Conservation (phyloP, 2,797 vertebrate genomes). For the Takifugu rubripes region DNA sequence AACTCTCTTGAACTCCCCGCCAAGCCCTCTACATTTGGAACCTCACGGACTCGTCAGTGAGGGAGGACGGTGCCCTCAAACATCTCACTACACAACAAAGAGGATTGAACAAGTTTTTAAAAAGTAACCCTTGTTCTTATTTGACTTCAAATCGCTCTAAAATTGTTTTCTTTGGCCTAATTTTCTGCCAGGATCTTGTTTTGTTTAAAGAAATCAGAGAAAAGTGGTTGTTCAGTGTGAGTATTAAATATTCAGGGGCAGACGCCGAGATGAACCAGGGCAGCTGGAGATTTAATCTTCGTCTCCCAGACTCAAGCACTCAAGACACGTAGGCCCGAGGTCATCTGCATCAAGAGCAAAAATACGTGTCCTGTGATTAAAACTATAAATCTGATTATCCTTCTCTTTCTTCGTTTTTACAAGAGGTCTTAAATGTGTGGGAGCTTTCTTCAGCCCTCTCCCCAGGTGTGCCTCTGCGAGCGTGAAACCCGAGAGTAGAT, state of each 20-base stretch:
- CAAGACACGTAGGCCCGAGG: slow-evolving; percentile 36
- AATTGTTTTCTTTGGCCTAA: background rate
- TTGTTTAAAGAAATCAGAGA: slow-evolving; percentile 15
- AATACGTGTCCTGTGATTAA: slow-evolving; percentile 67
- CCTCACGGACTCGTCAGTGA: background rate
- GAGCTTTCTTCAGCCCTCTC: slow-evolving; percentile 63
- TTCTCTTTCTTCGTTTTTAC: slow-evolving; percentile 65
- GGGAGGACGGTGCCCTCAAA: slow-evolving; percentile 43
- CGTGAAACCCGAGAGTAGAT: slow-evolving; percentile 77
- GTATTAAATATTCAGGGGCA: slow-evolving; percentile 8
- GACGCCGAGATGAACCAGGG: slow-evolving; percentile 25
- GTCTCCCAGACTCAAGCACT: slow-evolving; percentile 24
- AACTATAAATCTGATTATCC: slow-evolving; percentile 75
- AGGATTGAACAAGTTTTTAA: slow-evolving; percentile 66
- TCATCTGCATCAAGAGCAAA: slow-evolving; percentile 42
- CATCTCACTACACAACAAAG: slow-evolving; percentile 43
- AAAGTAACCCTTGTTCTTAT: slow-evolving; percentile 70
- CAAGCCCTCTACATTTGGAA: slow-evolving; percentile 28
- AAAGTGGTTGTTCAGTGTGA: slow-evolving; percentile 13
- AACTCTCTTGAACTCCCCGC: slow-evolving; percentile 53
- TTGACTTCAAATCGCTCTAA: slow-evolving; percentile 19
- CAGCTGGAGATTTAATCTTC: slow-evolving; percentile 28
- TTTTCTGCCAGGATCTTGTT: background rate
- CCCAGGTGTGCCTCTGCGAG: slow-evolving; percentile 65
- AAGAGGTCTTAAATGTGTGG: slow-evolving; percentile 62